phyloP scores from a whole-genome alignment of 1,140 invertebrate genomes.

The Hypsibius dujardini region DNA sequence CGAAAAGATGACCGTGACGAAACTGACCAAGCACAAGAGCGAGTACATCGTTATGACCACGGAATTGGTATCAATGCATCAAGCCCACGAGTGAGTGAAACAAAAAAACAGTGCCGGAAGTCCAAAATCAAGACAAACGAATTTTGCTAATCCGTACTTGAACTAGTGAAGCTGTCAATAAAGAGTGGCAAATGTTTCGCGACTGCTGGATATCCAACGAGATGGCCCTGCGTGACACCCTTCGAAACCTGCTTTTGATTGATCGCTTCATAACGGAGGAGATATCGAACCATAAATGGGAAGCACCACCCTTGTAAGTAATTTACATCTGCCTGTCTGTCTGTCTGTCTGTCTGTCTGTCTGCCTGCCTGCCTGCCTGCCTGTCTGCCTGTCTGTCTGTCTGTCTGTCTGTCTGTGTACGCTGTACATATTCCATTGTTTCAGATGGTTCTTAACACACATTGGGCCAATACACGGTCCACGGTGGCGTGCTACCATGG shows the following conservation, averaged over 20 bases:
- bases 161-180: not conserved
- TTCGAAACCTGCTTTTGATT: not conserved
- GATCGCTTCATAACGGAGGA: constrained; percentile 17
- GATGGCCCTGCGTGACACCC: not conserved
- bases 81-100: not conserved
- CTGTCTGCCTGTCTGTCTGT: no score
- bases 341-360: no score
- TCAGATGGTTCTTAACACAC: not conserved
- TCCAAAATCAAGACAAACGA: no score
- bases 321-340: no score
- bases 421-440: not conserved
- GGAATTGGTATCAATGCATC: not conserved
- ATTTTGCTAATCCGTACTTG: no score
- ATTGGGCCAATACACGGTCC: constrained; percentile 9
- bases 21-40: constrained; percentile 5
- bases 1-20: not conserved
- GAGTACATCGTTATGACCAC: not conserved
- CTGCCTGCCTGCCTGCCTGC: no score
- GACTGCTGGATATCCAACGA: constrained; percentile 17
- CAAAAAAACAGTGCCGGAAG: no score
- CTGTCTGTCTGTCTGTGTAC: no score
- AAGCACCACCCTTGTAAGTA: not conserved
- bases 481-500: not conserved
- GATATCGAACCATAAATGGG: not conserved
- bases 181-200: constrained; percentile 14